Conservation (phyloP, 2,113 vertebrate species). For the Regulus satrapa region DNA sequence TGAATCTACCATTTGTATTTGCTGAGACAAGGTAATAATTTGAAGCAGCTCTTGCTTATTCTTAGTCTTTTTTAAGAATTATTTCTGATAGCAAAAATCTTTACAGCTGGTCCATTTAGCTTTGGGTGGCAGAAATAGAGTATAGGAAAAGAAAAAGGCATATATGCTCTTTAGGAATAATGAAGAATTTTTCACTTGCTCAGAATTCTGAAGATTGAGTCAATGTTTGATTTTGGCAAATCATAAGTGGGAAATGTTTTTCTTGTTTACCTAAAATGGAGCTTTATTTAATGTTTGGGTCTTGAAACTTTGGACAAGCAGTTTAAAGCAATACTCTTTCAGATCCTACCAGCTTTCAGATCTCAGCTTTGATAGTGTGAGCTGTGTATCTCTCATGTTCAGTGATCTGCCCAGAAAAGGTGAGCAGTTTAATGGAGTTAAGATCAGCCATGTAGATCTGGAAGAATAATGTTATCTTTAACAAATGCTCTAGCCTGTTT, state of each 20-base stretch:
- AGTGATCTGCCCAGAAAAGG: neutral
- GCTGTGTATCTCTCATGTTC: neutral
- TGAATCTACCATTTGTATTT: neutral
- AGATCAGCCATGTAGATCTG: neutral
- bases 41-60: neutral
- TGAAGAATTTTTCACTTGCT: neutral
- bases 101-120: neutral
- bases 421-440: slow-evolving; percentile 25
- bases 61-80: neutral
- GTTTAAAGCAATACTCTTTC: slow-evolving; percentile 8
- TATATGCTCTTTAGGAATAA: neutral
- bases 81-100: neutral
- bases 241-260: neutral
- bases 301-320: neutral
- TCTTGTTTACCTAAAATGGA: neutral
- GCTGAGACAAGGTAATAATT: neutral
- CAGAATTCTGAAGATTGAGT: neutral
- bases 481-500: neutral
- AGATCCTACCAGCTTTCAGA: neutral
- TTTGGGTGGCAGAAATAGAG: neutral
- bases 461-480: slow-evolving; percentile 31
- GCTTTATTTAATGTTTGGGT: neutral
- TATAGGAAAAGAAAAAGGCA: neutral
- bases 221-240: neutral
- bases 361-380: slow-evolving; percentile 7